Conservation (phyloP, 2,888 invertebrate genomes). For the Xanthia togata region DNA sequence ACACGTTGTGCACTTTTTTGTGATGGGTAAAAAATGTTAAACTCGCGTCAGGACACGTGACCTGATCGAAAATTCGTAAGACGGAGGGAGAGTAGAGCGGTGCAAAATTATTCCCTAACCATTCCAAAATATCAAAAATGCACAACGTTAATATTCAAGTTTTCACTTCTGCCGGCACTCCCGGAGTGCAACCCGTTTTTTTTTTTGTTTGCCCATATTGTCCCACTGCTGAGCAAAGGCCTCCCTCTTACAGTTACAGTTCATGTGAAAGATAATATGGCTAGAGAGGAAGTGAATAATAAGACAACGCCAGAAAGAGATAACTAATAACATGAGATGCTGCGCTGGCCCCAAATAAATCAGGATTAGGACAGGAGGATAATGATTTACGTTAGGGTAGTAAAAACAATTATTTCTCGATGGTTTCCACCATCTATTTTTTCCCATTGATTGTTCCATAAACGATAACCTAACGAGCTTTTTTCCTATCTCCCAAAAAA, state of each 20-base stretch:
- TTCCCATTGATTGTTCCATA: conserved; percentile 16
- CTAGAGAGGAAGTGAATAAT: neutral
- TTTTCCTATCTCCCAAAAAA: conserved; percentile 12
- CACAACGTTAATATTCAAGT: no score
- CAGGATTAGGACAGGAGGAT: neutral
- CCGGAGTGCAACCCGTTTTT: no score
- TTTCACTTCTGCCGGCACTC: no score
- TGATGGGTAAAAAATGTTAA: no score
- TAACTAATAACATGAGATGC: neutral
- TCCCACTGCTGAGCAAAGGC: no score
- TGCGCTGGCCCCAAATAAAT: neutral
- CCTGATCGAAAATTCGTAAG: no score
- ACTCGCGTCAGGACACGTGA: no score
- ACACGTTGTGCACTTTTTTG: no score
- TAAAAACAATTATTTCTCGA: conserved; percentile 5
- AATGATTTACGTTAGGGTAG: conserved; percentile 16
- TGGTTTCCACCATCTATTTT: conserved; percentile 1
- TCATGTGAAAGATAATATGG: neutral
- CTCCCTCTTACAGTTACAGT: neutral
- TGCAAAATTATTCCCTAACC: no score
- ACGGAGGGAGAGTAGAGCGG: no score
- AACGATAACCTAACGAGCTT: conserved; percentile 27
- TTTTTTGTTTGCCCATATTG: no score
- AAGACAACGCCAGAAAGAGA: neutral
- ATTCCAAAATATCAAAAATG: no score